These are phyloP conservation scores for Archips xylosteana DNA, from an alignment of 2,888 invertebrate genomes.

Conservation along the genomic window DNA sequence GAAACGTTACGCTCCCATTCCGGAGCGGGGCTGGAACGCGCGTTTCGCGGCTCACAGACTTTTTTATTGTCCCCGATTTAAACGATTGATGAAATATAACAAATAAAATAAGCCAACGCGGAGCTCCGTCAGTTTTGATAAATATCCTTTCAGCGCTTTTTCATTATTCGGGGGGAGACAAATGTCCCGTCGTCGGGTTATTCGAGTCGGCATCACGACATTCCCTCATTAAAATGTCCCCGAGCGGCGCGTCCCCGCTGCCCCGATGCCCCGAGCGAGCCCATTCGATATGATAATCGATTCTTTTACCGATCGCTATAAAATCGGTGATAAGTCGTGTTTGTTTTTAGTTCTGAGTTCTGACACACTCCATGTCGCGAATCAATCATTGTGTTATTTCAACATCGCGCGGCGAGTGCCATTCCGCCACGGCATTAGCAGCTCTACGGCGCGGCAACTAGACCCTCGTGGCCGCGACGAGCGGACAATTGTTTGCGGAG, in stretches of 20 bases:
- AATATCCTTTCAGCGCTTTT: conserved; percentile 74
- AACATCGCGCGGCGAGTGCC: conserved; percentile 58
- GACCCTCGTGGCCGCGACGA: not conserved
- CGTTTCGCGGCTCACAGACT: conserved; percentile 47
- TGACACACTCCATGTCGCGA: conserved; percentile 61
- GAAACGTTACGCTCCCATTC: conserved; percentile 49
- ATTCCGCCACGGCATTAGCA: conserved; percentile 45
- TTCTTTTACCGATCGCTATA: conserved; percentile 75
- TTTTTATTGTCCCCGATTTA: conserved; percentile 51
- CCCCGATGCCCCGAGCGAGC: conserved; percentile 58
- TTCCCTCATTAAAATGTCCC: conserved; percentile 78
- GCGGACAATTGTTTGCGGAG: conserved; percentile 18
- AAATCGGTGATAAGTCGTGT: conserved; percentile 65
- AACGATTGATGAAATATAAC: conserved; percentile 59
- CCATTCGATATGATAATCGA: conserved; percentile 73
- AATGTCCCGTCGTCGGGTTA: conserved; percentile 68
- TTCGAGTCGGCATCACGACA: conserved; percentile 67
- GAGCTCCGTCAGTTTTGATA: conserved; percentile 68
- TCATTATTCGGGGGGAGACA: conserved; percentile 75
- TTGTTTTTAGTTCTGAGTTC: conserved; percentile 64
- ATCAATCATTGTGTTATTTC: conserved; percentile 71
- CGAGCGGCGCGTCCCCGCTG: conserved; percentile 49
- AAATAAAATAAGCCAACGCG: conserved; percentile 63
- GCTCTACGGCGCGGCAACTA: conserved; percentile 10
- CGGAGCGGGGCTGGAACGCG: conserved; percentile 39